Conservation (phyloP, 2,888 invertebrate genomes). For the Mamestra brassicae region DNA sequence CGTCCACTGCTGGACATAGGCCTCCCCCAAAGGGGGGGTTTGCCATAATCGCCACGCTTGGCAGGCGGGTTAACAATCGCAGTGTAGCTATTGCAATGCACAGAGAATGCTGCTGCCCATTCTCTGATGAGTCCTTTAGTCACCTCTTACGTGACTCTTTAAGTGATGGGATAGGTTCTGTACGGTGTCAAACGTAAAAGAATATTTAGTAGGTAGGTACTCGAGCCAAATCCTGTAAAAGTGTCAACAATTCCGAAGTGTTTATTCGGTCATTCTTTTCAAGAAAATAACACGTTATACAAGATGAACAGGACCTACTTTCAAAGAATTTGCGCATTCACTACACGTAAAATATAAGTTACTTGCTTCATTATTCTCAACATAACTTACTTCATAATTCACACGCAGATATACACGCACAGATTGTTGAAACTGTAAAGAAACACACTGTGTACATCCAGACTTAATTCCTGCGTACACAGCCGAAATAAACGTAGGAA, state of each 20-base stretch:
- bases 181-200: too few species aligned
- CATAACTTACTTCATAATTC: conserved; percentile 38
- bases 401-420: conserved; percentile 21
- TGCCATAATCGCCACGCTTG: too few species aligned
- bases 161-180: too few species aligned
- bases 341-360: conserved; percentile 16
- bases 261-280: background rate
- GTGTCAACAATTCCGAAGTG: background rate
- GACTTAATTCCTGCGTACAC: conserved; percentile 40
- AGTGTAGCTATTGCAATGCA: too few species aligned
- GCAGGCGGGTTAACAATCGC: too few species aligned
- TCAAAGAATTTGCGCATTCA: background rate
- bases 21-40: too few species aligned
- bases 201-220: too few species aligned
- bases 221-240: background rate
- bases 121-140: too few species aligned
- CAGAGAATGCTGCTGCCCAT: too few species aligned
- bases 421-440: conserved; percentile 41
- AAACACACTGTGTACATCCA: conserved; percentile 26
- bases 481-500: conserved; percentile 49
- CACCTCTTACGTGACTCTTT: too few species aligned
- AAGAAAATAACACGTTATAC: background rate
- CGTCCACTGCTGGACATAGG: too few species aligned
- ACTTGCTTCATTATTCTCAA: background rate
- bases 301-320: background rate